Evolutionary conservation across 2,113 vertebrate species (phyloP), one percentile per base, ranked within the genome.

Genomic region (Bos taurus): DNA sequence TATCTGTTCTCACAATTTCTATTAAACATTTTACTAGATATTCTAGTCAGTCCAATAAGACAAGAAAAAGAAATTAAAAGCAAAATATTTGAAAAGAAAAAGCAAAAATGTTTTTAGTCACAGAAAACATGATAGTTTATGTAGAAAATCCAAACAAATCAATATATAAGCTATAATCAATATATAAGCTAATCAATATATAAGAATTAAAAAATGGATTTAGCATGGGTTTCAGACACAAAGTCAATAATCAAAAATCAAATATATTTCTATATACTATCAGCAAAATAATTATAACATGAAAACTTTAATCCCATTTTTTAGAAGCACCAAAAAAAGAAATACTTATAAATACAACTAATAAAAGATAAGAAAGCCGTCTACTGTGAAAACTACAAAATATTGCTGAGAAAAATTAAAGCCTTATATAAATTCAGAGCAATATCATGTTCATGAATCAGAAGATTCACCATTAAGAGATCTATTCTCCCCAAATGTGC

Each of bases 61-160:
- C 59, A 90, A 94, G 82, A 91, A 96, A 88, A 74, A 60, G 19
- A 90, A 90, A 80, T 48, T 57, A 87, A 94, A 94, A 52, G 7
- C 67, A 40, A 86, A 86, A 67, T 23, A 64, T 85, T 78, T 56
- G 33, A 86, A 80, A 89, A 54, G 43, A 88, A 83, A 54, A 93
- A 62, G 52, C 12, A 92, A 88, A 92, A 81, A 88, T 40, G 50
- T 74, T 62, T 86, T 46, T 89, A 83, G 60, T 92, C 60, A 52
- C 25, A 74, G 84, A 82, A 36, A 33, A 52, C 60, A 88, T 74
- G 46, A 92, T 4, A 48, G 48, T 57, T 78, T 78, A 78, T 21
- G 25, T 26, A 30, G 62, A 84, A 74, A 78, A 78, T 85, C 56
- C 57, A 64, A 93, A 85, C 3, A n/a, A 80, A 90, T 62, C 28